Conservation (phyloP, 2,797 vertebrate species). For the Onychomys torridus region DNA sequence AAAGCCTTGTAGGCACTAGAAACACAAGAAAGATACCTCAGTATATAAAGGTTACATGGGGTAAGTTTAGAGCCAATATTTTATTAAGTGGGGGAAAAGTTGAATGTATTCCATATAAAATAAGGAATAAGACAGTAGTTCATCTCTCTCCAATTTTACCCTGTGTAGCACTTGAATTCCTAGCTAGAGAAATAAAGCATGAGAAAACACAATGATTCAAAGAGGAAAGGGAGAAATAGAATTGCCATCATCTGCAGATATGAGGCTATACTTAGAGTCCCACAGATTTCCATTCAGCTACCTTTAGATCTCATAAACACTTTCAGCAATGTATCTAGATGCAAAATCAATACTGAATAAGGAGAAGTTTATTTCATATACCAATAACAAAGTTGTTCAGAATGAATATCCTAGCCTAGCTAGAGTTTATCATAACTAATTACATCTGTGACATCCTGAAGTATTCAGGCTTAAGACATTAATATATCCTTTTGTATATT, state of each 20-base stretch:
- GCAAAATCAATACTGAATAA: not conserved
- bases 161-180: no score
- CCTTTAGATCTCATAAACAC: not conserved
- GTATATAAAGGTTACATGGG: not conserved
- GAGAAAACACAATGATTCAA: not conserved
- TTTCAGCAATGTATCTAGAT: not conserved
- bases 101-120: not conserved
- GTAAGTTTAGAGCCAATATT: not conserved
- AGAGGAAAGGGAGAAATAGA: not conserved
- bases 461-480: not conserved
- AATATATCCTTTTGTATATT: not conserved
- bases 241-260: not conserved
- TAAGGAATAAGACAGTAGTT: not conserved
- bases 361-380: not conserved
- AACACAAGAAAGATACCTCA: not conserved
- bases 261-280: not conserved
- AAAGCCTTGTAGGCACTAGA: not conserved
- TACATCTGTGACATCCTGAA: not conserved
- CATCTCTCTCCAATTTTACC: not conserved
- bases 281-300: not conserved
- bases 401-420: not conserved
- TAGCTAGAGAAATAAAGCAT: not conserved
- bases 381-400: not conserved
- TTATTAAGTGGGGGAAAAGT: not conserved
- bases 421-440: not conserved